phyloP scores from a whole-genome alignment of 2,113 vertebrate genomes.

The Odobenus rosmarus region DNA sequence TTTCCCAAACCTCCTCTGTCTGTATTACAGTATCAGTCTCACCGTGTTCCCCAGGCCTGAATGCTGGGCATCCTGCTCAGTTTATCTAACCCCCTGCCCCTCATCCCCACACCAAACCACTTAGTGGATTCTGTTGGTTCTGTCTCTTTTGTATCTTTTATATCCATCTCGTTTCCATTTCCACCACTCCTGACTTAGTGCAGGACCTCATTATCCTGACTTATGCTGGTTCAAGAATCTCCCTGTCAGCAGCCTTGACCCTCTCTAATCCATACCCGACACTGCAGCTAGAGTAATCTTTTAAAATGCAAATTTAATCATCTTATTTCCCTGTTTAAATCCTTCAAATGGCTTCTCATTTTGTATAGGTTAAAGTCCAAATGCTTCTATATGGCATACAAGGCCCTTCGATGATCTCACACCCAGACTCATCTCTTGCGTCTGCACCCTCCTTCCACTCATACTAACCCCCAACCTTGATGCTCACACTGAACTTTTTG shows the following conservation, averaged over 20 bases:
- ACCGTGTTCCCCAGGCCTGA: background rate
- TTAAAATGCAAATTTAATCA: slow-evolving; percentile 81
- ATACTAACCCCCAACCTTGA: background rate
- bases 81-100: background rate
- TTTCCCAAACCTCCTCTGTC: background rate
- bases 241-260: slow-evolving; percentile 60
- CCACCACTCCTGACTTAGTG: slow-evolving; percentile 42
- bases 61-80: background rate
- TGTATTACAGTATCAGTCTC: background rate
- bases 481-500: background rate
- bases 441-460: background rate
- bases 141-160: slow-evolving; percentile 52
- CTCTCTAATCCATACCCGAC: slow-evolving; percentile 73
- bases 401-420: slow-evolving; percentile 8
- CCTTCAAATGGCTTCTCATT: slow-evolving; percentile 65
- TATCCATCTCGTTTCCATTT: slow-evolving; percentile 49
- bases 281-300: slow-evolving; percentile 62
- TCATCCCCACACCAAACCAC: background rate
- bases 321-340: slow-evolving; percentile 69
- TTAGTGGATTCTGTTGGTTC: slow-evolving; percentile 27
- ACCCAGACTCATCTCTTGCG: background rate
- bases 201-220: slow-evolving; percentile 64
- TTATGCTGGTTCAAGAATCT: slow-evolving; percentile 66
- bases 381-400: background rate
- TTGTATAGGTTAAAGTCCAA: slow-evolving; percentile 59